Base-by-base conservation (phyloP, 2,888 invertebrate species). In the Aphrophora alni region DNA sequence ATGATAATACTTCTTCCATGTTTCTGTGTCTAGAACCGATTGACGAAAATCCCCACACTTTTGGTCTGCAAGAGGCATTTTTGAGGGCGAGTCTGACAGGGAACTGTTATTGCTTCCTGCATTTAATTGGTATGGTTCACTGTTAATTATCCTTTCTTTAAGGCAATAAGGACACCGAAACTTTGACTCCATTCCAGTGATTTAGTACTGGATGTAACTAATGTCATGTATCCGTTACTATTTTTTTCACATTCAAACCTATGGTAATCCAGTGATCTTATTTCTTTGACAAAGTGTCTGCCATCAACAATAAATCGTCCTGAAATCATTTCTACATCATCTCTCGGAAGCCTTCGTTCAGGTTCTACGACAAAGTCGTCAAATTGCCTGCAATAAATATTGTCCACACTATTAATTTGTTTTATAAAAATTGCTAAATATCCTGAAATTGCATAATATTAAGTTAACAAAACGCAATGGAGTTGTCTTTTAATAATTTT, bases 261-360 rank as follows among this genome's bases (percentile, higher is more conserved):
- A 68, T 68, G 68, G 14, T 68, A 68, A 24, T 68, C 68, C 24
- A 68, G 24, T 21, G 68, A 68, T 12, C 68, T 68, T 24, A 68
- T 21, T 68, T 68, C 68, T 68, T 68, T n/a, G n/a, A 68, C 68
- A 68, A 68, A 24, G 24, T 68, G 68, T 68, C 24, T 68, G 68
- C 68, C 68, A 24, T 68, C 68, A 24, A 68, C 68, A 68, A 68
- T 68, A 68, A 68, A 68, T 68, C 24, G 68, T n/a, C 68, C 68
- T 5, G 68, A 68, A 68, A 68, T 68, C n/a, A 68, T 68, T n/a
- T 68, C 24, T 5, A 68, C n/a, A 68, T 68, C 68, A 24, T 68
- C 68, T 12, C 24, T 68, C 21, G 68, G n/a, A n/a, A 10, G 68
- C 24, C 68, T 68, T 68, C 5, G 21, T 5, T 68, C 68, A 21